Evolutionary conservation across 2,888 invertebrate species (phyloP).

Genomic region (Thera obeliscata): DNA sequence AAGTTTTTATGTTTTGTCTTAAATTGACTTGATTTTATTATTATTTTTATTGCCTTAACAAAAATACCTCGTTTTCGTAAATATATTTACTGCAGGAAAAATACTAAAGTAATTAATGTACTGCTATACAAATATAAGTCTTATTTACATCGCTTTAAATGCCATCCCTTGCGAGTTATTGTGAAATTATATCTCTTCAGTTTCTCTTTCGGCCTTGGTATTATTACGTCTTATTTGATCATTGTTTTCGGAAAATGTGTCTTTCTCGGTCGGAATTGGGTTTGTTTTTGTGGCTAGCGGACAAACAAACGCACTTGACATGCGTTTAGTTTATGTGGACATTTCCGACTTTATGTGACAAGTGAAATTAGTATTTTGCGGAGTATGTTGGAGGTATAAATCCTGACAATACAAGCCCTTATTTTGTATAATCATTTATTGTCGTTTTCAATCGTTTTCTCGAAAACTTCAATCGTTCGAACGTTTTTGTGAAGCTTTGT

Average conservation of each 20-base stretch:
- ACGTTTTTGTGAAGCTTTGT: slow-evolving; percentile 6
- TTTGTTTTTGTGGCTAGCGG: slow-evolving; percentile 9
- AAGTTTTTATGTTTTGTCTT: not conserved
- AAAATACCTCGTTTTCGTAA: slow-evolving; percentile 17
- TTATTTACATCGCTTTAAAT: slow-evolving; percentile 32
- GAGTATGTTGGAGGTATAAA: slow-evolving; percentile 36
- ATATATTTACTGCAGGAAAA: slow-evolving; percentile 29
- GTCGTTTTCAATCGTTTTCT: slow-evolving; percentile 28
- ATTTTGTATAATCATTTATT: slow-evolving; percentile 32
- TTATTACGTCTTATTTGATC: slow-evolving; percentile 35
- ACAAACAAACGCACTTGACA: slow-evolving; percentile 41
- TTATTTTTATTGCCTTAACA: slow-evolving; percentile 3
- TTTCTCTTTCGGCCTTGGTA: slow-evolving; percentile 38
- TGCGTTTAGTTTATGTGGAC: slow-evolving; percentile 54
- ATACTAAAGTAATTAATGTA: slow-evolving; percentile 29
- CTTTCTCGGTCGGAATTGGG: slow-evolving; percentile 32
- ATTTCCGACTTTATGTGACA: slow-evolving; percentile 53
- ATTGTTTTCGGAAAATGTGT: slow-evolving; percentile 27
- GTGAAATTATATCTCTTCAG: slow-evolving; percentile 34
- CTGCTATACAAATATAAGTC: slow-evolving; percentile 31
- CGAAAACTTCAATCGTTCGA: too few relatives aligned
- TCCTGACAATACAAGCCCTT: slow-evolving; percentile 26
- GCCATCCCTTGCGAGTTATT: slow-evolving; percentile 33
- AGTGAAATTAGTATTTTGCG: slow-evolving; percentile 49
- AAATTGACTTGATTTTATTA: not conserved